Percentiles rank a stretch among this genome's conserved stretches.
These are phyloP conservation scores for Lampris megalopsis DNA, from an alignment of 2,113 vertebrate species.

Conservation along the genomic window DNA sequence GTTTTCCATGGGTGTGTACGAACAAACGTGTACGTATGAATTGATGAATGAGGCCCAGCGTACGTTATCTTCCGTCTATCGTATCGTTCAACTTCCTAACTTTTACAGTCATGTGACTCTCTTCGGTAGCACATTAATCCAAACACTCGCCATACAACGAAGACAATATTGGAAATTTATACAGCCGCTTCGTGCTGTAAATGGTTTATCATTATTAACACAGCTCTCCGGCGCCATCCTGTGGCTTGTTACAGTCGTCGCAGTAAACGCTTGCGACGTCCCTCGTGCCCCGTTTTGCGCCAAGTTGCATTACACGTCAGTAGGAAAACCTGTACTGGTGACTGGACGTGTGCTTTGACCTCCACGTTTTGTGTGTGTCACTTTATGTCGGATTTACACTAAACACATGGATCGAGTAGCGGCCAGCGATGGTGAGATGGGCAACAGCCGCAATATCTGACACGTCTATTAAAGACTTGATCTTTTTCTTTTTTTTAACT, in stretches of 20 bases:
- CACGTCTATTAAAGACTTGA: conserved; percentile 19
- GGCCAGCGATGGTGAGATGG: conserved; percentile 75
- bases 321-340: conserved; percentile 79
- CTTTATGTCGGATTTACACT: conserved; percentile 73
- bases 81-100: no score
- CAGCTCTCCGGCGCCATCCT: conserved; percentile 47
- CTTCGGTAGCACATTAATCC: no score
- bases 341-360: conserved; percentile 80
- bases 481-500: no score
- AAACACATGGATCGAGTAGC: conserved; percentile 78
- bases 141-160: no score
- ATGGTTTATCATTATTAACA: not conserved
- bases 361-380: conserved; percentile 74
- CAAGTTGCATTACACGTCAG: conserved; percentile 83
- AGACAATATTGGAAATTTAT: no score
- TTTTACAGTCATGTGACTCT: no score
- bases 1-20: no score
- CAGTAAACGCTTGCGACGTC: not conserved
- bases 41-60: no score
- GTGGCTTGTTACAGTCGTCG: not conserved
- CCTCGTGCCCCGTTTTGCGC: conserved; percentile 55
- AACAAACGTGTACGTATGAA: no score
- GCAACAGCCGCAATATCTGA: conserved; percentile 43
- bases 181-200: no score
- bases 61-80: no score